Percentiles rank a stretch among this genome's conserved stretches.
phyloP scores from a whole-genome alignment of 2,888 invertebrate genomes.

The Vesta saturnalis region DNA sequence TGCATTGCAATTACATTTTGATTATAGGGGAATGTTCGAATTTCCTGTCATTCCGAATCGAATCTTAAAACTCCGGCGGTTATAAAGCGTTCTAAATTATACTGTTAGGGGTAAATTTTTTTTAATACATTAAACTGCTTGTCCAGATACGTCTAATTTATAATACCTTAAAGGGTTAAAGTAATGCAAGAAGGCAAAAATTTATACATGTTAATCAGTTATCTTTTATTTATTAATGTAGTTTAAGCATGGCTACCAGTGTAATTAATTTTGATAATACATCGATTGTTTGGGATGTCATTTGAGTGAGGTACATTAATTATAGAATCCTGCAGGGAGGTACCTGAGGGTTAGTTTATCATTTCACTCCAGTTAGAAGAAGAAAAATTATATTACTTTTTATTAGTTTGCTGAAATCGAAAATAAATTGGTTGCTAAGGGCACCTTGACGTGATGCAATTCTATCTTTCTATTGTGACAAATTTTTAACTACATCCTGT shows the following conservation, averaged over 20 bases:
- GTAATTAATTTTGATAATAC: neutral
- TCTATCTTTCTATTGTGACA: constrained; percentile 20
- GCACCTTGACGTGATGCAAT: constrained; percentile 16
- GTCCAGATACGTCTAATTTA: neutral
- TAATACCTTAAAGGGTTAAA: neutral
- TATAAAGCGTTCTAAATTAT: constrained; percentile 10
- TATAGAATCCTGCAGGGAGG: neutral
- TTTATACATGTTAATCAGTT: neutral
- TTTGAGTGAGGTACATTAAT: neutral
- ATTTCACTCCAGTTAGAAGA: neutral
- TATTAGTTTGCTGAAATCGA: constrained; percentile 23
- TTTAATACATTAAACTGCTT: neutral
- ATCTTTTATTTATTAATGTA: neutral
- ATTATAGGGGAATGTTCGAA: constrained; percentile 21
- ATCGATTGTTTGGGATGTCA: neutral
- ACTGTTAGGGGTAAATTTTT: neutral
- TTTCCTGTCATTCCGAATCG: constrained; percentile 26
- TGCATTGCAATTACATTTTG: constrained; percentile 19
- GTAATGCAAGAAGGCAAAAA: neutral
- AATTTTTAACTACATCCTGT: constrained; percentile 30
- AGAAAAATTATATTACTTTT: constrained; percentile 14
- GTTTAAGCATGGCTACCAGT: neutral
- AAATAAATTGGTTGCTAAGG: constrained; percentile 22
- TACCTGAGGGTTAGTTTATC: neutral
- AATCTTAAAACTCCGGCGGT: constrained; percentile 8